Conservation (phyloP, 2,888 invertebrate species). For the Pachymerium ferrugineum region DNA sequence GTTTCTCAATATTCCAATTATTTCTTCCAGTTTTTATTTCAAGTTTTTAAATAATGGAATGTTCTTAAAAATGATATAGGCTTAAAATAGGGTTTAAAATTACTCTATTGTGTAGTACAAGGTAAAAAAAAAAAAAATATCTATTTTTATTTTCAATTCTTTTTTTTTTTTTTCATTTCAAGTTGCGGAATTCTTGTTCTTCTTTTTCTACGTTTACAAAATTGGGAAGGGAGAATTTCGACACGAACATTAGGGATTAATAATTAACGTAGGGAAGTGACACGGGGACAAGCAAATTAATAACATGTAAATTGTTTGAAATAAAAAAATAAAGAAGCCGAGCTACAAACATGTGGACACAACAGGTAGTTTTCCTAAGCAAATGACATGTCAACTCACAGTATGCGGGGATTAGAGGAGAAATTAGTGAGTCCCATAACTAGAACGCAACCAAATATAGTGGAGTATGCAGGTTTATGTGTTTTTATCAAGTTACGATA, state of each 20-base stretch:
- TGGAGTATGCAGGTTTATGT: conserved; percentile 3
- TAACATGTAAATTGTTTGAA: not conserved
- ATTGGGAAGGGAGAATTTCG: not conserved
- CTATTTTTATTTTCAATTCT: no score
- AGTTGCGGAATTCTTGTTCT: not conserved
- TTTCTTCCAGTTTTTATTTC: not conserved
- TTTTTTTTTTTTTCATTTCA: not conserved
- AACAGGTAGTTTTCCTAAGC: conserved; percentile 25
- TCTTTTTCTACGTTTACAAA: no score
- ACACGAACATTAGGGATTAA: not conserved
- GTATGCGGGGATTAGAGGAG: conserved; percentile 22
- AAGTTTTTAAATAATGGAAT: no score
- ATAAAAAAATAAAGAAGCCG: not conserved
- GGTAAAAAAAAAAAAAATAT: no score
- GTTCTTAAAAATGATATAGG: not conserved
- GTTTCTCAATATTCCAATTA: no score
- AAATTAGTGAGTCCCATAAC: conserved; percentile 12
- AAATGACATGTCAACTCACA: conserved; percentile 27
- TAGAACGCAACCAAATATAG: conserved; percentile 14
- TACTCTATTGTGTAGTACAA: not conserved
- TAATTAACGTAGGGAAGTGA: conserved; percentile 9
- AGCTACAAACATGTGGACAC: conserved; percentile 14
- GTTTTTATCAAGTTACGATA: conserved; percentile 1
- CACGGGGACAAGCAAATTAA: conserved; percentile 3
- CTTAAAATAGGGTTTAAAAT: not conserved